phyloP scores from a whole-genome alignment of 2,888 invertebrate genomes.

The Tanypteryx hageni region DNA sequence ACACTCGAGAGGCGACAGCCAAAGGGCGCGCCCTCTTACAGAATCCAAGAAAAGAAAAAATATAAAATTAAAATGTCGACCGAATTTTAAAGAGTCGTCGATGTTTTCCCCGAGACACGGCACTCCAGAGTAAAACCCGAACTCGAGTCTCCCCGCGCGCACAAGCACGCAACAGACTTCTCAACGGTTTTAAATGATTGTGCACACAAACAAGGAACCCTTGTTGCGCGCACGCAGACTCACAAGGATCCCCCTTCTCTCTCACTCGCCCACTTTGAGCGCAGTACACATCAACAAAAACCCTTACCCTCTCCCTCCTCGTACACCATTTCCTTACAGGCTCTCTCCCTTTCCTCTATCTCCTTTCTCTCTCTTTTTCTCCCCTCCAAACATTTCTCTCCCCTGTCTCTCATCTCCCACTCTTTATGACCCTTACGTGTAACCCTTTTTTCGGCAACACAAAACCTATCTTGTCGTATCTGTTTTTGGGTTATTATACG shows the following conservation, averaged over 20 bases:
- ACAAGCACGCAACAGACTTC: neutral
- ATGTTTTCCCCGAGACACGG: neutral
- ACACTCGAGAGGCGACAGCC: too few species aligned
- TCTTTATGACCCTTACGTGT: neutral
- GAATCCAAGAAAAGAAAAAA: too few species aligned
- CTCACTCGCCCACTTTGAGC: too few species aligned
- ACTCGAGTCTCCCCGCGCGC: neutral
- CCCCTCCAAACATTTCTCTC: too few species aligned
- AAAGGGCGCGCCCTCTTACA: too few species aligned
- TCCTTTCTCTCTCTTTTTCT: too few species aligned
- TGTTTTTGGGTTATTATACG: neutral
- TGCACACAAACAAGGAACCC: neutral
- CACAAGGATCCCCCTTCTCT: neutral
- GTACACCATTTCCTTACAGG: too few species aligned
- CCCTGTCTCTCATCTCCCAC: neutral
- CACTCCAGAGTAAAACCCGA: too few species aligned
- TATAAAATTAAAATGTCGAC: neutral
- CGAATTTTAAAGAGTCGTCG: neutral
- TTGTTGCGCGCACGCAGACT: neutral
- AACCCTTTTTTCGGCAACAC: neutral
- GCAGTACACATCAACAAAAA: too few species aligned
- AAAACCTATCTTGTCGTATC: constrained; percentile 27
- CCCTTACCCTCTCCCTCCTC: too few species aligned
- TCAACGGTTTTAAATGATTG: neutral
- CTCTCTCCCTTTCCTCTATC: too few species aligned